A percentile compares a stretch with the other conserved stretches of the same genome.
Evolutionary conservation across 2,888 invertebrate species (phyloP).

Genomic region (Griposia aprilina): DNA sequence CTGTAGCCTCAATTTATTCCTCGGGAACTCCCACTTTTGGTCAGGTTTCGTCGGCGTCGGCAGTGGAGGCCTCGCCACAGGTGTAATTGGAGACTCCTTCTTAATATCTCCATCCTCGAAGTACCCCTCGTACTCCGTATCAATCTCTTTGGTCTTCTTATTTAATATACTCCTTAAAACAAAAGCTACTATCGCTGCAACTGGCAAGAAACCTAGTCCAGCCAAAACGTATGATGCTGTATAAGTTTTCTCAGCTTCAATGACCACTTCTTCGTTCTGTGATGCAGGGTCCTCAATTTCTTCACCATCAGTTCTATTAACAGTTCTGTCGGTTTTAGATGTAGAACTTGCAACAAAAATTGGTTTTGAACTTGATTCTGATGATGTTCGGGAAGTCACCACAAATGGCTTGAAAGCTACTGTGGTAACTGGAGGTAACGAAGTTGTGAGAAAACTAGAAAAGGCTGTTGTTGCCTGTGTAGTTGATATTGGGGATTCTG

Average conservation of each 20-base stretch:
- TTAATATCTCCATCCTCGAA: conserved; percentile 90
- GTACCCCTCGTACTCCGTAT: conserved; percentile 91
- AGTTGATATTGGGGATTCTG: conserved; percentile 48
- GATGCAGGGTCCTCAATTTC: conserved; percentile 71
- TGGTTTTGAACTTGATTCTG: conserved; percentile 82
- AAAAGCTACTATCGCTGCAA: conserved; percentile 90
- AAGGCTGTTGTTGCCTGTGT: conserved; percentile 62
- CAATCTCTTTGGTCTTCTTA: conserved; percentile 89
- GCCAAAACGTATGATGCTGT: conserved; percentile 91
- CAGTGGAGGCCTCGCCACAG: conserved; percentile 90
- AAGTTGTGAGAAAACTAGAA: conserved; percentile 64
- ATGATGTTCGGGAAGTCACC: conserved; percentile 87
- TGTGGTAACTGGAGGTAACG: conserved; percentile 68
- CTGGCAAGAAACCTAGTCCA: conserved; percentile 91
- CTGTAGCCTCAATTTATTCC: conserved; percentile 94
- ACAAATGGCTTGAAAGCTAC: conserved; percentile 77
- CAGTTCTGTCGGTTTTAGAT: conserved; percentile 67
- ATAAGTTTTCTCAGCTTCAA: conserved; percentile 91
- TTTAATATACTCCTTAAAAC: conserved; percentile 89
- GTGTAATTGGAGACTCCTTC: conserved; percentile 88
- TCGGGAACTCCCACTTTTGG: conserved; percentile 94
- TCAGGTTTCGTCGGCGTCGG: conserved; percentile 90
- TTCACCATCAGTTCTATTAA: conserved; percentile 72
- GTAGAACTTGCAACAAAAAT: conserved; percentile 71
- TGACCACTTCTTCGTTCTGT: conserved; percentile 88